Conservation (phyloP, 2,888 invertebrate genomes). For the Drosophila engyochracea region DNA sequence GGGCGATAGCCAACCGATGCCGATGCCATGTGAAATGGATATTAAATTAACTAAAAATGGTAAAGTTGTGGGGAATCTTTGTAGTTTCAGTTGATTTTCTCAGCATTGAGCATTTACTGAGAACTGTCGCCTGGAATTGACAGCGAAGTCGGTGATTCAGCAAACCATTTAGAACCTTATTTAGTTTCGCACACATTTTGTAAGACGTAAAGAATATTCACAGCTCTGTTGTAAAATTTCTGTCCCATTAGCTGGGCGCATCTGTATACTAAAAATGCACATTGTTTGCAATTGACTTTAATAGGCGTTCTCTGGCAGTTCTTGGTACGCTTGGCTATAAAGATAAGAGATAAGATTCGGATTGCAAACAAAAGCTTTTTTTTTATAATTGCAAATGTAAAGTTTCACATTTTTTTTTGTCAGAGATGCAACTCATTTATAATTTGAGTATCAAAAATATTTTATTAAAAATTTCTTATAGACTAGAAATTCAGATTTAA, state of each 20-base stretch:
- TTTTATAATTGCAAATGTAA: neutral
- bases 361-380: neutral
- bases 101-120: slow-evolving; percentile 55
- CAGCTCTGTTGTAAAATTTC: neutral
- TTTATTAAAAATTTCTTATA: neutral
- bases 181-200: slow-evolving; percentile 42
- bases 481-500: neutral
- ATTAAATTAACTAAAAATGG: slow-evolving; percentile 78
- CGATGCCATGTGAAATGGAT: slow-evolving; percentile 82
- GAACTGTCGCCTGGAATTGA: slow-evolving; percentile 68
- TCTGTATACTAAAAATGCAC: slow-evolving; percentile 15
- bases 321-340: slow-evolving; percentile 15
- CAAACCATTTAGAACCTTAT: slow-evolving; percentile 49
- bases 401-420: neutral
- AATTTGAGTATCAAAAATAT: neutral
- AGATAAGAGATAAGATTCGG: slow-evolving; percentile 37
- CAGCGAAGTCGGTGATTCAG: slow-evolving; percentile 61
- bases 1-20: slow-evolving; percentile 84
- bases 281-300: slow-evolving; percentile 22
- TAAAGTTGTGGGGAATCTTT: neutral
- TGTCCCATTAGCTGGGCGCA: neutral
- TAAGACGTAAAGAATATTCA: no score
- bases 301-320: neutral
- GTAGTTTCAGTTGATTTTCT: neutral
- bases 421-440: neutral